phyloP scores from a whole-genome alignment of 2,797 vertebrate genomes.

The Buphagus erythrorhynchus region DNA sequence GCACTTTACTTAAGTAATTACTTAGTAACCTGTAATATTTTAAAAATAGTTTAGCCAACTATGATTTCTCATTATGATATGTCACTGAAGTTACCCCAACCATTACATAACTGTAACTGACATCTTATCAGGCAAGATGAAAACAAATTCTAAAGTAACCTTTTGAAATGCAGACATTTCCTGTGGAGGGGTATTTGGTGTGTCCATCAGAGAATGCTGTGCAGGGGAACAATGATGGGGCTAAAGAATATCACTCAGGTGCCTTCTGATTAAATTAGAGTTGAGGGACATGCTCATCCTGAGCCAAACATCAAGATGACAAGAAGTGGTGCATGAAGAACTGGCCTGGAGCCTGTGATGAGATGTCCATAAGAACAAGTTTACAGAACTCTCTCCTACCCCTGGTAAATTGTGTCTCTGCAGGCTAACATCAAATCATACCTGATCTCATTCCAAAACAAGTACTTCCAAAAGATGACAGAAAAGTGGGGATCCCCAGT shows the following conservation, averaged over 20 bases:
- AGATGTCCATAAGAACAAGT: background rate
- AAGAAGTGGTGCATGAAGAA: background rate
- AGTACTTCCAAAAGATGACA: background rate
- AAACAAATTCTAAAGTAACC: background rate
- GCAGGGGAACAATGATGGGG: background rate
- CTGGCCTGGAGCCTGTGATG: background rate
- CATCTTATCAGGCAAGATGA: background rate
- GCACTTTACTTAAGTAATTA: background rate
- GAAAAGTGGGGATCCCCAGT: rapidly evolving
- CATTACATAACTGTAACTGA: background rate
- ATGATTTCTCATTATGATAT: background rate
- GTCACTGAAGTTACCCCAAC: background rate
- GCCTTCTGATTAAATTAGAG: background rate
- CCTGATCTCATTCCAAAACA: background rate
- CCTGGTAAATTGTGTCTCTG: background rate
- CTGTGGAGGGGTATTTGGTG: background rate
- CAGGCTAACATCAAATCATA: background rate
- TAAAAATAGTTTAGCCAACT: background rate
- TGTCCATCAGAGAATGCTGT: rapidly evolving
- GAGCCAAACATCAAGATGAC: background rate
- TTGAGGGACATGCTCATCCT: background rate
- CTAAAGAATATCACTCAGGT: background rate
- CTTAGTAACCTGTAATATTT: background rate
- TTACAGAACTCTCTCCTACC: background rate
- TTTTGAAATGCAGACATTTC: background rate